phyloP scores from a whole-genome alignment of 2,888 invertebrate genomes.

The Ornithoptera alexandrae region DNA sequence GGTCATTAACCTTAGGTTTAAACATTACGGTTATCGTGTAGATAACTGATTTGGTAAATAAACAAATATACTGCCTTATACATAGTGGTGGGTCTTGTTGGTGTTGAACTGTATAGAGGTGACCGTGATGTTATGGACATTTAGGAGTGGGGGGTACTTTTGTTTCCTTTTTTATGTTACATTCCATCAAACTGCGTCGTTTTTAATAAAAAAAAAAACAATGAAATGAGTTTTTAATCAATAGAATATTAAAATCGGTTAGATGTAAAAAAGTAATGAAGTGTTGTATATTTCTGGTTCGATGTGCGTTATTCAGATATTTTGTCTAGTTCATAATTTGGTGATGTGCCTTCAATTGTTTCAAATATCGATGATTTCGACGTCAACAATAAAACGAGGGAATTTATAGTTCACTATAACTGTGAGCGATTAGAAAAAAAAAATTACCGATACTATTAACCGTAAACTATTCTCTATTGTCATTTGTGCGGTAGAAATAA shows the following conservation, averaged over 20 bases:
- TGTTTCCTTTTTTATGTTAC: no score
- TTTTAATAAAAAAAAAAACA: no score
- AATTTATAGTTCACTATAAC: conserved; percentile 66
- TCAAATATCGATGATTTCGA: conserved; percentile 8
- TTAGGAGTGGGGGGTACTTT: no score
- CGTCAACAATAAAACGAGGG: conserved; percentile 64
- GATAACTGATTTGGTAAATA: conserved; percentile 37
- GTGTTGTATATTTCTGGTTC: no score
- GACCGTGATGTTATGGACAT: no score
- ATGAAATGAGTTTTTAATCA: no score
- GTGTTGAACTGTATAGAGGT: no score
- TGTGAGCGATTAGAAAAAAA: conserved; percentile 59
- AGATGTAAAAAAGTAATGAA: no score
- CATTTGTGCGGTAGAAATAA: conserved; percentile 68
- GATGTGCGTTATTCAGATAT: neutral
- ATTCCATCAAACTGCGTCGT: no score
- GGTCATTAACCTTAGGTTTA: conserved; percentile 14
- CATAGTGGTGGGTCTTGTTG: conserved; percentile 32
- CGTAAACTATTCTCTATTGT: conserved; percentile 62
- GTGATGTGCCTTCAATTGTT: conserved; percentile 19
- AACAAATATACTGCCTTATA: conserved; percentile 55
- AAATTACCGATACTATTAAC: conserved; percentile 43
- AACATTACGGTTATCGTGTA: conserved; percentile 33
- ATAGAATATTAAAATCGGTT: no score
- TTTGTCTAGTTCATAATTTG: conserved; percentile 1